Evolutionary conservation across 2,113 vertebrate genomes (phyloP).

Genomic region (Albula glossodonta): DNA sequence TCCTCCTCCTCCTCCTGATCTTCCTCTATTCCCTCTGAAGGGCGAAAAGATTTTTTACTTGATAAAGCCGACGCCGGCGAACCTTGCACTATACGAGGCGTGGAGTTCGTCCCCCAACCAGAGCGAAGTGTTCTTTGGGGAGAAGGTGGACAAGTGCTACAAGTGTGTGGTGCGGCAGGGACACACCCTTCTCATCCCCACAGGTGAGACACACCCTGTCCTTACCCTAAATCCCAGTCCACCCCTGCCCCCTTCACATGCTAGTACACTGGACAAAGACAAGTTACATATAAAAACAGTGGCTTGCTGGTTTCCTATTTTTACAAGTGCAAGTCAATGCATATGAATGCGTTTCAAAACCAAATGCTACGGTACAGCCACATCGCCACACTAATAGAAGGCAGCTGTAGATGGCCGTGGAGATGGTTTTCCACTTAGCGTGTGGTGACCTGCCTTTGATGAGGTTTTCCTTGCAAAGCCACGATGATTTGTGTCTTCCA

Average conservation of each 20-base stretch:
- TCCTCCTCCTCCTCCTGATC: neutral
- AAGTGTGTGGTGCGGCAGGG: conserved; percentile 89
- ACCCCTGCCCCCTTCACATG: neutral
- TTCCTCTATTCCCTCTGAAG: conserved; percentile 61
- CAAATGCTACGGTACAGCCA: neutral
- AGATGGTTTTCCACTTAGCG: conserved; percentile 40
- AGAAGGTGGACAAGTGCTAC: conserved; percentile 90
- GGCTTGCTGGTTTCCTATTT: neutral
- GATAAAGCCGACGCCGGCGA: conserved; percentile 92
- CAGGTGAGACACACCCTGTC: conserved; percentile 67
- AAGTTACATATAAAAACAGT: neutral
- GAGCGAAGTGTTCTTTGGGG: conserved; percentile 97
- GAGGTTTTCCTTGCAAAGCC: conserved; percentile 15
- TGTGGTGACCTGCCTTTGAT: conserved; percentile 24
- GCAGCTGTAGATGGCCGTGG: neutral
- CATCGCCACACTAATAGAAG: neutral
- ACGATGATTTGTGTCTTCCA: conserved; percentile 29
- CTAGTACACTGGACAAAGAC: neutral
- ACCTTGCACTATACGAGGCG: conserved; percentile 94
- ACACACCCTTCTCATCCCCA: conserved; percentile 95
- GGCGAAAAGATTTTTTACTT: conserved; percentile 98
- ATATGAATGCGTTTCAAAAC: neutral
- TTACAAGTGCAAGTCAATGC: neutral
- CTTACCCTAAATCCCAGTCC: neutral
- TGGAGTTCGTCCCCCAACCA: conserved; percentile 98